phyloP scores from a whole-genome alignment of 2,113 vertebrate genomes.

The Numenius arquata region DNA sequence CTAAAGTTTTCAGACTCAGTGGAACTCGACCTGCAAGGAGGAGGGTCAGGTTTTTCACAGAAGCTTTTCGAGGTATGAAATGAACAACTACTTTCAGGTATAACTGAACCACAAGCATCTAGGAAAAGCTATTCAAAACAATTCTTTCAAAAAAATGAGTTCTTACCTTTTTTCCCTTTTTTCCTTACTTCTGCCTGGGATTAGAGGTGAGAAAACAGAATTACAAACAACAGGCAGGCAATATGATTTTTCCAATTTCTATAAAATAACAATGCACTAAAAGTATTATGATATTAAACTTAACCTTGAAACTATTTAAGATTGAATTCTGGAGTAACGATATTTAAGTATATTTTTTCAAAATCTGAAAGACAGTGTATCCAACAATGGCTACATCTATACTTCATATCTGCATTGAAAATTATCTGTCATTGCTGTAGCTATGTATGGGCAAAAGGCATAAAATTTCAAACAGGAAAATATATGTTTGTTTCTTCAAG shows the following conservation, averaged over 20 bases:
- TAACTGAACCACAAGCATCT: background rate
- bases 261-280: background rate
- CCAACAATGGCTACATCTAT: background rate
- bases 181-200: background rate
- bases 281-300: background rate
- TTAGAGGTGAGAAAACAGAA: background rate
- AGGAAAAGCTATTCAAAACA: background rate
- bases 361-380: background rate
- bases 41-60: background rate
- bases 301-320: background rate
- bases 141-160: background rate
- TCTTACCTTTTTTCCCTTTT: background rate
- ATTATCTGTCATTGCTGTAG: background rate
- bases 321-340: background rate
- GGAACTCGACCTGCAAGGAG: background rate
- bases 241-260: background rate
- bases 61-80: slow-evolving; percentile 12
- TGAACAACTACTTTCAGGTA: background rate
- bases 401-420: background rate
- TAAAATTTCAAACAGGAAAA: background rate
- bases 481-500: background rate
- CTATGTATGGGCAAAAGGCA: background rate
- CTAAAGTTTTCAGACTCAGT: background rate
- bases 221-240: background rate
- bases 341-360: background rate